phyloP scores from a whole-genome alignment of 2,888 invertebrate genomes.

The Phlogophora meticulosa region DNA sequence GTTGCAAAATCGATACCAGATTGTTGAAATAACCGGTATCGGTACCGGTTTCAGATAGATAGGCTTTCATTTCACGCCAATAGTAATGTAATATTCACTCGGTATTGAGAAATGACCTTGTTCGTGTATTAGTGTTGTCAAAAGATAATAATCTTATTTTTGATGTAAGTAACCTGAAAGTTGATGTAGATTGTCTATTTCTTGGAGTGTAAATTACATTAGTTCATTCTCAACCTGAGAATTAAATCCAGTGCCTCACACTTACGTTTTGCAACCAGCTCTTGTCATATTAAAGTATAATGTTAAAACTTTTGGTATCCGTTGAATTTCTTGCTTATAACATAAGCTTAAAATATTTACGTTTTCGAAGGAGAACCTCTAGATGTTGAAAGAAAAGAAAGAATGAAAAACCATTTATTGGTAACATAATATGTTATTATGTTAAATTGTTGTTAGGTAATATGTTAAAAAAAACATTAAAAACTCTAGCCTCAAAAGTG shows the following conservation, averaged over 20 bases:
- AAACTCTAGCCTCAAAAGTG: no score
- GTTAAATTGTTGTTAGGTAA: no score
- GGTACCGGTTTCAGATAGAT: constrained; percentile 59
- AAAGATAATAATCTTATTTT: constrained; percentile 54
- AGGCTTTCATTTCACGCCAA: constrained; percentile 63
- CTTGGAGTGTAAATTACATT: constrained; percentile 22
- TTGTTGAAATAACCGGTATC: constrained; percentile 66
- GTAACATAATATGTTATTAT: no score
- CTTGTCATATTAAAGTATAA: background rate
- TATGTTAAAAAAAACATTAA: no score
- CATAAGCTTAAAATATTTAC: no score
- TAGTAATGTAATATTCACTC: constrained; percentile 49
- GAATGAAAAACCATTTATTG: no score
- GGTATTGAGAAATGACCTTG: constrained; percentile 62
- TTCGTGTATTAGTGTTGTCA: constrained; percentile 55
- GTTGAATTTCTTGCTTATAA: no score
- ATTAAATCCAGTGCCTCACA: background rate
- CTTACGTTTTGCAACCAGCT: background rate
- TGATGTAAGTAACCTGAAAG: constrained; percentile 11
- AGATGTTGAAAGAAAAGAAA: no score
- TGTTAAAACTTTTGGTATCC: background rate
- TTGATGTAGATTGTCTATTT: constrained; percentile 27
- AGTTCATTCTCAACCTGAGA: background rate
- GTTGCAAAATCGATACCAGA: constrained; percentile 64
- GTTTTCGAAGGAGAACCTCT: no score